Evolutionary conservation across 2,113 vertebrate genomes (phyloP).

Genomic region (Notarius quadriscutis): DNA sequence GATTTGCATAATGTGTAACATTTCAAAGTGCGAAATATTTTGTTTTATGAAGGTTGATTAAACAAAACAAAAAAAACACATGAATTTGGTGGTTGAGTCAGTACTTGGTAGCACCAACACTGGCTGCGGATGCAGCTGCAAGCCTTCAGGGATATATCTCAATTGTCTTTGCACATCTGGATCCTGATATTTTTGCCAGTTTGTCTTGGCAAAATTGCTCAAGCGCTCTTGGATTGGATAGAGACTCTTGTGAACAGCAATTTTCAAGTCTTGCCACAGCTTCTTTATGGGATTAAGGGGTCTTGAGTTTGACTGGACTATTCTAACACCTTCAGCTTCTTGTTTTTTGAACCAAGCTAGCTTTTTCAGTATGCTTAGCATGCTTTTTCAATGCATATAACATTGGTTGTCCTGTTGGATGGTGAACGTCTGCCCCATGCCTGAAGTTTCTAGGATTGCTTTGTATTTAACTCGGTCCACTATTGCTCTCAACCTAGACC

Average conservation of each 20-base stretch:
- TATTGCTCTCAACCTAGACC: not conserved
- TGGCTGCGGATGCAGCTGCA: not conserved
- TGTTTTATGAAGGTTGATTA: not conserved
- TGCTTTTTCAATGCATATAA: no score
- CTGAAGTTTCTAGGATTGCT: not conserved
- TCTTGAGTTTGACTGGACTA: not conserved
- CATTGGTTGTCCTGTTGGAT: not conserved
- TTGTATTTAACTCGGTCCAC: not conserved
- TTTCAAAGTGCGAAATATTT: not conserved
- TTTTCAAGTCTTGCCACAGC: not conserved
- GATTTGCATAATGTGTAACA: not conserved
- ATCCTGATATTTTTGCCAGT: constrained; percentile 1
- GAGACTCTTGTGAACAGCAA: not conserved
- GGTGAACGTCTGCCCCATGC: not conserved
- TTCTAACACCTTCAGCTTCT: not conserved
- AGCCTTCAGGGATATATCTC: not conserved
- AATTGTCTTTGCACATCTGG: not conserved
- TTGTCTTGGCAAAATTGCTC: not conserved
- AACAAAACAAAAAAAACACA: not conserved
- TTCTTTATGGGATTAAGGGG: not conserved
- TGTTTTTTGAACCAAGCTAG: not conserved
- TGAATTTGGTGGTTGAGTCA: not conserved
- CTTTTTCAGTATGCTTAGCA: not conserved
- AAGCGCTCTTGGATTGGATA: not conserved
- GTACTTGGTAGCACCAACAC: not conserved